A percentile compares a stretch with the other conserved stretches of the same genome.
phyloP scores from a whole-genome alignment of 2,113 vertebrate species.

The Odontesthes bonariensis region DNA sequence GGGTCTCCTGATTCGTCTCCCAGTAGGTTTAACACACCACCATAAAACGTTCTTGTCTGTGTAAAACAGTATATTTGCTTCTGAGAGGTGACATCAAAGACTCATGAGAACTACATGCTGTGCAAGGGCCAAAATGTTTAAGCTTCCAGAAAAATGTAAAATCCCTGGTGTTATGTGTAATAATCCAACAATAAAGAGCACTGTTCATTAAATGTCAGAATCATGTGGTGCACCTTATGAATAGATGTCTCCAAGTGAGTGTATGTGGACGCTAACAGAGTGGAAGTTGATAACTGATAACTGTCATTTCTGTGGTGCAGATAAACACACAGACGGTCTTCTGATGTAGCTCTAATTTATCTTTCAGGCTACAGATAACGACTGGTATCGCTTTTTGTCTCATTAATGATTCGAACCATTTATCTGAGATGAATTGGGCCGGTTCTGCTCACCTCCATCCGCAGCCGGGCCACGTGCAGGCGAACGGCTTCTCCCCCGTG shows the following conservation, averaged over 20 bases:
- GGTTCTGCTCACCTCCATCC: conserved; percentile 94
- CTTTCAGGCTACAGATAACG: neutral
- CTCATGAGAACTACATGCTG: neutral
- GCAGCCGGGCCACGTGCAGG: conserved; percentile 96
- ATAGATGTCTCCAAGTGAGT: conserved; percentile 6
- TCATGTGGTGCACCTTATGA: conserved; percentile 2
- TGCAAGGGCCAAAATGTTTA: neutral
- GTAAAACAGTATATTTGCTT: conserved; percentile 7
- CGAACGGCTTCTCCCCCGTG: conserved; percentile 98
- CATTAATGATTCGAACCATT: neutral
- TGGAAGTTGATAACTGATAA: conserved; percentile 31
- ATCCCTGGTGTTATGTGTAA: neutral
- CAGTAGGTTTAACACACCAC: neutral
- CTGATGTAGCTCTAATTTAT: neutral
- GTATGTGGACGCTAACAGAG: neutral
- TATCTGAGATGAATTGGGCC: neutral
- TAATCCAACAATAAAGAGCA: neutral
- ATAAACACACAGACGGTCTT: conserved; percentile 3
- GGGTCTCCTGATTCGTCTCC: neutral
- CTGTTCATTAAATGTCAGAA: neutral
- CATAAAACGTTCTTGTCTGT: neutral
- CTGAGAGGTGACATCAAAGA: conserved; percentile 6
- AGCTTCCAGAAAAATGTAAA: neutral
- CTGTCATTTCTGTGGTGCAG: conserved; percentile 2
- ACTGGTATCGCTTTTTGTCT: neutral